A percentile compares a stretch with the other conserved stretches of the same genome.
Conservation (phyloP, 2,888 invertebrate genomes). For the Caenorhabditis imperialis region DNA sequence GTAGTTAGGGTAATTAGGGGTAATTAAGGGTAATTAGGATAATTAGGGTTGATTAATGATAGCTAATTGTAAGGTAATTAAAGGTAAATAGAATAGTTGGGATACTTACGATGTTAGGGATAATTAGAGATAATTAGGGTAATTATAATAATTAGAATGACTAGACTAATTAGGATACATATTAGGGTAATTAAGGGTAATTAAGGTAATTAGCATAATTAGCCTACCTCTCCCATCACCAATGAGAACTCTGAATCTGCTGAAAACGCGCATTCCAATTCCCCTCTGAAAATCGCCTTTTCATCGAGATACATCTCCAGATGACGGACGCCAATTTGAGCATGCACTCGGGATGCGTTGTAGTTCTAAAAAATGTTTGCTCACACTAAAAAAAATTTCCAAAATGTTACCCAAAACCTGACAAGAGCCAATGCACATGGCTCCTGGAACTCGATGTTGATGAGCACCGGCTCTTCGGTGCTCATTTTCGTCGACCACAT, state of each 20-base stretch:
- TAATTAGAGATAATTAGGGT: too few relatives aligned
- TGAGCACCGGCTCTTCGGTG: background rate
- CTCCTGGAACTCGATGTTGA: conserved; percentile 23
- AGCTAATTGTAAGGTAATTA: too few relatives aligned
- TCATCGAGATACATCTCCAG: conserved; percentile 81
- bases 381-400: background rate
- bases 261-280: conserved; percentile 87
- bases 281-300: conserved; percentile 85
- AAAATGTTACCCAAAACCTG: conserved; percentile 69
- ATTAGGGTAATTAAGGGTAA: too few relatives aligned
- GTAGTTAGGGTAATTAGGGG: too few relatives aligned
- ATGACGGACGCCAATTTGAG: conserved; percentile 86
- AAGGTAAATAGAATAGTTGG: too few relatives aligned
- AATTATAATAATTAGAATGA: background rate
- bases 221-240: conserved; percentile 80
- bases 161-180: conserved; percentile 8
- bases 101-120: background rate
- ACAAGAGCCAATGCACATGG: conserved; percentile 68
- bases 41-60: too few relatives aligned
- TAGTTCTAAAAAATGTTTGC: conserved; percentile 84
- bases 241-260: conserved; percentile 82
- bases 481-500: conserved; percentile 47
- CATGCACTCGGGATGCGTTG: conserved; percentile 89
- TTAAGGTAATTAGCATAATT: too few relatives aligned
- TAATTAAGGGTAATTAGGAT: too few relatives aligned